Conservation (phyloP, 2,888 invertebrate genomes). For the Harmothoe impar region DNA sequence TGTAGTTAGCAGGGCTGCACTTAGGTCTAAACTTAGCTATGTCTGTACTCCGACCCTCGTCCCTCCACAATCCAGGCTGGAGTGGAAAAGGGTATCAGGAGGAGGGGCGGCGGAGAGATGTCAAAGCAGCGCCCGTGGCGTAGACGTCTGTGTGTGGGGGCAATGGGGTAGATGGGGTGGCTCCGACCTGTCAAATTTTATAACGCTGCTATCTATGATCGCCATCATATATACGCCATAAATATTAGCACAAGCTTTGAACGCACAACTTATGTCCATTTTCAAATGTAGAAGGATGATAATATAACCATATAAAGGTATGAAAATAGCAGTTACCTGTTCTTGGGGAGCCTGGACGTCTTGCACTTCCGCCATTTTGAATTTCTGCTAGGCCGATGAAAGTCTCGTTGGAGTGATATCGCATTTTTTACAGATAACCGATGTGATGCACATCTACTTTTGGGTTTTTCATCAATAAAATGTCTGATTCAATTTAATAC, state of each 20-base stretch:
- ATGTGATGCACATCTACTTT: no score
- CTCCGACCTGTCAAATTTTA: slow-evolving; percentile 5
- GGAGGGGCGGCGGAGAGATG: no score
- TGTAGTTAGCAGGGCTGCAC: no score
- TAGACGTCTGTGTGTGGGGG: no score
- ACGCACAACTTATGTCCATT: background rate
- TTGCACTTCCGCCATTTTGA: slow-evolving; percentile 68
- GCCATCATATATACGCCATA: background rate
- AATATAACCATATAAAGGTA: background rate
- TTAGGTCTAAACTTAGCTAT: slow-evolving; percentile 5
- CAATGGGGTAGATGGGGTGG: background rate
- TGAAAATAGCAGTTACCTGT: slow-evolving; percentile 60
- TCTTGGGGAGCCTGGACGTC: slow-evolving; percentile 63
- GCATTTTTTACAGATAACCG: background rate
- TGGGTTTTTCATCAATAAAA: no score
- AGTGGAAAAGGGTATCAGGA: background rate
- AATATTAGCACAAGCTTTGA: background rate
- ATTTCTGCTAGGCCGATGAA: slow-evolving; percentile 60
- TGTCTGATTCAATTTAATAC: no score
- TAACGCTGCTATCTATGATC: background rate
- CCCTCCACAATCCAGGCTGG: background rate
- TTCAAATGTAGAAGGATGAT: background rate
- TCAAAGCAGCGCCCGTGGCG: no score
- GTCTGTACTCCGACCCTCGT: background rate
- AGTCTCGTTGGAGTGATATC: slow-evolving; percentile 1